Percentiles rank a stretch among this genome's conserved stretches.
Evolutionary conservation across 2,797 vertebrate genomes (phyloP).

Genomic region (Hipposideros larvatus): DNA sequence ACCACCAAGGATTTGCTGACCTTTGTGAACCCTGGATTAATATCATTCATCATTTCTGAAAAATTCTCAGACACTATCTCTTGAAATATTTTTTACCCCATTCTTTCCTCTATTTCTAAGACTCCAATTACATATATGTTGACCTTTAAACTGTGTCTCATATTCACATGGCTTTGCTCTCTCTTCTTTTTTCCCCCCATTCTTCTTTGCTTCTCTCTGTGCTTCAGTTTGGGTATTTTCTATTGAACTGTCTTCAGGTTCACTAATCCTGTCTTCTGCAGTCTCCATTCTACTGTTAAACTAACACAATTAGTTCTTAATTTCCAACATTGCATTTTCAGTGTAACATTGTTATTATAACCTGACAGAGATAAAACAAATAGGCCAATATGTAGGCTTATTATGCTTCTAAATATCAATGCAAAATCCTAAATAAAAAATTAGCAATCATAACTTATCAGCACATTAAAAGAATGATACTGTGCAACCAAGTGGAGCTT

Average conservation of each 20-base stretch:
- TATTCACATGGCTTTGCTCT: neutral
- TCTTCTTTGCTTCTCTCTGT: neutral
- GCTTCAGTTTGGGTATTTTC: neutral
- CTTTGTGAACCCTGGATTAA: neutral
- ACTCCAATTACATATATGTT: neutral
- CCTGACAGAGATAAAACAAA: neutral
- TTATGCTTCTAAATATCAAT: neutral
- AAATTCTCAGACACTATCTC: neutral
- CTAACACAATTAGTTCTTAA: neutral
- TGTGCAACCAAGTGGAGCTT: neutral
- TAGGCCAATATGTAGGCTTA: neutral
- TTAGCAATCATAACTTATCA: neutral
- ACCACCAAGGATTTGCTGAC: neutral
- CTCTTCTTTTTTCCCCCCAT: neutral
- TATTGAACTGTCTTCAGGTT: neutral
- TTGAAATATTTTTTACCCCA: neutral
- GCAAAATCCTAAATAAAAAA: conserved; percentile 5
- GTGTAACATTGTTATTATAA: neutral
- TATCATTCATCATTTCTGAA: neutral
- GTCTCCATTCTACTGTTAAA: conserved; percentile 2
- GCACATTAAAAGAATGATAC: neutral
- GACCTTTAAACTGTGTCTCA: neutral
- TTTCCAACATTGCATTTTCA: conserved; percentile 8
- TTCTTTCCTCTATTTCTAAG: neutral
- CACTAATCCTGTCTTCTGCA: neutral